These are phyloP conservation scores for Clavelina lepadiformis DNA, from an alignment of 23 tunicate genomes.

Conservation along the genomic window DNA sequence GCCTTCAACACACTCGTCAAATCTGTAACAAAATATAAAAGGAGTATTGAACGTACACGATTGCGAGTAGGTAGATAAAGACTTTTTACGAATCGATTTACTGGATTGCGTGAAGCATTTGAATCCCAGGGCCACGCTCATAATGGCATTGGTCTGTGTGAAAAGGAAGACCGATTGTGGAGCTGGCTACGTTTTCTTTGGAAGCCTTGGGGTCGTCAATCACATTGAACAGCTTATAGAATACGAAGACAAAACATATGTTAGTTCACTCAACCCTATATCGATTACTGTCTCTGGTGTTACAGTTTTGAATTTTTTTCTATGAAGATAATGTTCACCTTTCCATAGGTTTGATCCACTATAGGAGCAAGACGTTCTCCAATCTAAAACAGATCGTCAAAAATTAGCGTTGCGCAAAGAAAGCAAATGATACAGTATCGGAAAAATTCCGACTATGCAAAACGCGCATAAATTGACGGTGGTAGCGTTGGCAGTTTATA, in stretches of 20 bases:
- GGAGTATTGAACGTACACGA: neutral
- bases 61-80: neutral
- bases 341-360: conserved; percentile 35
- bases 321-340: conserved; percentile 18
- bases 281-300: no score
- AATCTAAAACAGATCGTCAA: conserved; percentile 21
- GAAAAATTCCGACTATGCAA: no score
- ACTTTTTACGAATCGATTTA: conserved; percentile 1
- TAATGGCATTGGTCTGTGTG: conserved; percentile 50
- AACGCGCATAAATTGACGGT: no score
- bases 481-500: no score
- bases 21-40: conserved; percentile 17
- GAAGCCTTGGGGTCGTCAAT: conserved; percentile 14
- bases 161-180: conserved; percentile 35
- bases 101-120: conserved; percentile 54
- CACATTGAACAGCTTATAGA: conserved; percentile 37
- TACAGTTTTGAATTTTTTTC: no score
- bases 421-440: no score
- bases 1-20: conserved; percentile 59
- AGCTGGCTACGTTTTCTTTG: conserved; percentile 38
- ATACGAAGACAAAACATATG: no score
- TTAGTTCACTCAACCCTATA: no score
- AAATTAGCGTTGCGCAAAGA: no score
- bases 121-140: conserved; percentile 53
- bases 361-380: conserved; percentile 23